Evolutionary conservation across 2,113 vertebrate genomes (phyloP).

Genomic region (Hippocampus guttulatus): DNA sequence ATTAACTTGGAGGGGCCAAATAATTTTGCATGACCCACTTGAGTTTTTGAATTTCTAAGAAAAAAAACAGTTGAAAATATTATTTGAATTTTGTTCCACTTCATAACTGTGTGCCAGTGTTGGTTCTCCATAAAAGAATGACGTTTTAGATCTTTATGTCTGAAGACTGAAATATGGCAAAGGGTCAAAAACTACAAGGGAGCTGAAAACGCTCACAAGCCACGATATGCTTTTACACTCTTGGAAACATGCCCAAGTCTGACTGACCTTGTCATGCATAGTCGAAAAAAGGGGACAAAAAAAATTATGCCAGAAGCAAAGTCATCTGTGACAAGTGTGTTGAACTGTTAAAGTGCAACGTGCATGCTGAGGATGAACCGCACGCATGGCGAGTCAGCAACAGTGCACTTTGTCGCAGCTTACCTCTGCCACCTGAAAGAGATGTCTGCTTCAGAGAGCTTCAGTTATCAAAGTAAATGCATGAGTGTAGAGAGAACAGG

Average conservation of each 20-base stretch:
- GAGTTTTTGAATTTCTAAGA: too few species aligned
- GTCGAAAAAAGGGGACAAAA: not conserved
- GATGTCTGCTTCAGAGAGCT: slow-evolving; percentile 55
- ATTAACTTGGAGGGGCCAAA: too few species aligned
- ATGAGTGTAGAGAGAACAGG: slow-evolving; percentile 44
- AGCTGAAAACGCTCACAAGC: too few species aligned
- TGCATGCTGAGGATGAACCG: slow-evolving; percentile 38
- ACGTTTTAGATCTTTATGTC: too few species aligned
- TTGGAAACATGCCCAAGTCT: slow-evolving; percentile 24
- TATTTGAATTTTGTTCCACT: too few species aligned
- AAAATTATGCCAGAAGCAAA: not conserved
- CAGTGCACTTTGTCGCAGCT: slow-evolving; percentile 31
- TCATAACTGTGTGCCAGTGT: too few species aligned
- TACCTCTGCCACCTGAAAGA: slow-evolving; percentile 57
- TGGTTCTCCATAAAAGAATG: too few species aligned
- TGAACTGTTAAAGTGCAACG: not conserved
- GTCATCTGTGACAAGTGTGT: not conserved
- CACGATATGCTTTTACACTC: not conserved
- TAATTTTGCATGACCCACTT: too few species aligned
- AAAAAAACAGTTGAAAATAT: too few species aligned
- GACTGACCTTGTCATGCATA: slow-evolving; percentile 14
- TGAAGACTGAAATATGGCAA: too few species aligned
- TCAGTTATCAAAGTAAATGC: slow-evolving; percentile 57
- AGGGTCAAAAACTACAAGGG: too few species aligned
- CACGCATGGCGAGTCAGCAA: slow-evolving; percentile 7